Conservation (phyloP, 2,113 vertebrate genomes). For the Equus quagga region DNA sequence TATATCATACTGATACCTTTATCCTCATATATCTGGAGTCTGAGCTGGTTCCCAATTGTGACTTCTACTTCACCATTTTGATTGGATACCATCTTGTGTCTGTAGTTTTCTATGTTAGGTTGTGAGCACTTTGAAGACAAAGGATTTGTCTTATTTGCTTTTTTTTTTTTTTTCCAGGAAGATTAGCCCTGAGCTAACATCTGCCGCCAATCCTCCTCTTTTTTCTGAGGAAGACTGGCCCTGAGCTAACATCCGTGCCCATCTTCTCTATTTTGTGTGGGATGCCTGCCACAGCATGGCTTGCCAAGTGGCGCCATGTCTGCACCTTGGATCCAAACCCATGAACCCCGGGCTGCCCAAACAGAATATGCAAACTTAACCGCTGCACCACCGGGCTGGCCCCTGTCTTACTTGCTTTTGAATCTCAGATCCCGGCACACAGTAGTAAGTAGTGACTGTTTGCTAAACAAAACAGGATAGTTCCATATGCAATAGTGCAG, state of each 20-base stretch:
- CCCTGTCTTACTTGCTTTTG: background rate
- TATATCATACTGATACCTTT: background rate
- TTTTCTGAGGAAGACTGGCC: too few species aligned
- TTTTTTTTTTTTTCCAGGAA: background rate
- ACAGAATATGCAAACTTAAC: too few species aligned
- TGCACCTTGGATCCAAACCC: too few species aligned
- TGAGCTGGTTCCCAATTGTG: background rate
- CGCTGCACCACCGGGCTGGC: too few species aligned
- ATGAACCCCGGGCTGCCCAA: too few species aligned
- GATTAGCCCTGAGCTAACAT: too few species aligned
- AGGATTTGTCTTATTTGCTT: background rate
- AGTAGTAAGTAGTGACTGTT: background rate
- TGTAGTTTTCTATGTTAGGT: background rate
- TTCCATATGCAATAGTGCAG: background rate
- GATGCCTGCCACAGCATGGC: too few species aligned
- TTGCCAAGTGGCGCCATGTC: too few species aligned
- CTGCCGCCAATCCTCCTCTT: too few species aligned
- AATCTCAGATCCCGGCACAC: background rate
- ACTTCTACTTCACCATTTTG: background rate
- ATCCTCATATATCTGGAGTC: background rate
- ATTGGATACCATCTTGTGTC: background rate
- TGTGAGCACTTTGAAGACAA: background rate
- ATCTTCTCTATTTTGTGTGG: too few species aligned
- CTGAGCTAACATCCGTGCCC: too few species aligned
- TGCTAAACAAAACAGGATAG: background rate